Evolutionary conservation across 1,140 invertebrate genomes (phyloP), one percentile per base, ranked within the genome.

Genomic region (Globodera rostochiensis): DNA sequence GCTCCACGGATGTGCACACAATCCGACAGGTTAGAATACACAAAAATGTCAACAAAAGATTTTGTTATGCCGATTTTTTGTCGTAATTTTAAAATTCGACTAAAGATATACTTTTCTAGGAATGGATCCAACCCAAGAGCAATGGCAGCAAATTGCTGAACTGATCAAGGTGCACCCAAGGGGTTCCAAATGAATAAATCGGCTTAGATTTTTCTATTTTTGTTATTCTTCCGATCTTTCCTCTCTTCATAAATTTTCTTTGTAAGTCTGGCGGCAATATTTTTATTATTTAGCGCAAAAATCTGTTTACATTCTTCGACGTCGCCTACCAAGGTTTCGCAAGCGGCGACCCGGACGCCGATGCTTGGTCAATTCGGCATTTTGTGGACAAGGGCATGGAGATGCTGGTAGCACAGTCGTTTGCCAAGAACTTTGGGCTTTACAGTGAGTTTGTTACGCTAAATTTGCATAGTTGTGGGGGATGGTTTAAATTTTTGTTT

Each of bases 381-480:
- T 99, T 99, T 88, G 92, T 96, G n/a, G 92, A 95, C 82, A 95
- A 98, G 83, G 96, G 96, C 4, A 95, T 98, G 90, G 92, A 94
- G 85, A 93, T 98, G 87, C 93, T 93, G 66, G 91, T 99, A 57
- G 93, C 95, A 49, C 97, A 99, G 91, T 98, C 96, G 57, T 99
- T 94, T 92, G 96, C 97, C 80, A 99, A 99, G 91, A 99, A 99
- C 91, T 98, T 99, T 96, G 97, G 96, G 88, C 91, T 95, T 73
- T 95, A 95, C 91, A 94, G 94, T 93, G 91, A 90, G 85, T 36
- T 36, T 36, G 36, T 36, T 36, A 36, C 36, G 2, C 36, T 36
- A 36, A 25, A 1, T 25, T 36, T 36, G 36, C 36, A 36, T 36
- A 36, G 36, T 36, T 36, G 1, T 1, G 1, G 36, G 36, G 36